A percentile compares a stretch with the other conserved stretches of the same genome.
Conservation (phyloP, 2,888 invertebrate species). For the Pteria penguin region DNA sequence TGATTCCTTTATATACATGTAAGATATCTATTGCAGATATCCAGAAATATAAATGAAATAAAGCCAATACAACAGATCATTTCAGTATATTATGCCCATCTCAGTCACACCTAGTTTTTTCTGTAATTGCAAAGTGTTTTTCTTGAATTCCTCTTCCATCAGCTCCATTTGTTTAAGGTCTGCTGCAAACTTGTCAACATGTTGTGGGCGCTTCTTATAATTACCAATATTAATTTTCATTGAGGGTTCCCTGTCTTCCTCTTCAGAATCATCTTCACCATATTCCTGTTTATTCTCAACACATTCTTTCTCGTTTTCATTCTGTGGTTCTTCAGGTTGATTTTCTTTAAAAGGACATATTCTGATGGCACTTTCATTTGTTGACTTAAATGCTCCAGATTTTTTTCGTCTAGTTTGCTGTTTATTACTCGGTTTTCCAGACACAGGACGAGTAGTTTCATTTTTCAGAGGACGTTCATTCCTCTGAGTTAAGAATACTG, state of each 20-base stretch:
- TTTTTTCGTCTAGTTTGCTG: constrained; percentile 14
- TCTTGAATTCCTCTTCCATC: constrained; percentile 69
- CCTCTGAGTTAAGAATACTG: constrained; percentile 57
- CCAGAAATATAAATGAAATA: no score
- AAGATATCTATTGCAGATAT: no score
- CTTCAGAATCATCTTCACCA: constrained; percentile 24
- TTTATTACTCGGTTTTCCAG: constrained; percentile 41
- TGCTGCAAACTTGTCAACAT: constrained; percentile 66
- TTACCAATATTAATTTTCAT: constrained; percentile 50
- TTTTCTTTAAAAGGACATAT: background rate
- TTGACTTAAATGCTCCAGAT: constrained; percentile 40
- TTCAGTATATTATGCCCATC: constrained; percentile 55
- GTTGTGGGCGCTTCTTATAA: constrained; percentile 53
- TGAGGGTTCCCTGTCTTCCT: constrained; percentile 46
- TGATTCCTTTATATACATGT: no score
- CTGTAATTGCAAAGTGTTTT: constrained; percentile 64
- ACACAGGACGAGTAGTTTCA: constrained; percentile 68
- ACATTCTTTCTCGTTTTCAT: constrained; percentile 16
- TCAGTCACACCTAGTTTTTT: constrained; percentile 68
- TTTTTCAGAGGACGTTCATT: constrained; percentile 66
- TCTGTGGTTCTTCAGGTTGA: constrained; percentile 13
- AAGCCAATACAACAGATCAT: no score
- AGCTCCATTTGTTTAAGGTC: constrained; percentile 65
- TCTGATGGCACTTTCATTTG: constrained; percentile 33
- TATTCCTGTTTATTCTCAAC: constrained; percentile 23